Evolutionary conservation across 2,888 invertebrate species (phyloP).

Genomic region (Crepidodera aurea): DNA sequence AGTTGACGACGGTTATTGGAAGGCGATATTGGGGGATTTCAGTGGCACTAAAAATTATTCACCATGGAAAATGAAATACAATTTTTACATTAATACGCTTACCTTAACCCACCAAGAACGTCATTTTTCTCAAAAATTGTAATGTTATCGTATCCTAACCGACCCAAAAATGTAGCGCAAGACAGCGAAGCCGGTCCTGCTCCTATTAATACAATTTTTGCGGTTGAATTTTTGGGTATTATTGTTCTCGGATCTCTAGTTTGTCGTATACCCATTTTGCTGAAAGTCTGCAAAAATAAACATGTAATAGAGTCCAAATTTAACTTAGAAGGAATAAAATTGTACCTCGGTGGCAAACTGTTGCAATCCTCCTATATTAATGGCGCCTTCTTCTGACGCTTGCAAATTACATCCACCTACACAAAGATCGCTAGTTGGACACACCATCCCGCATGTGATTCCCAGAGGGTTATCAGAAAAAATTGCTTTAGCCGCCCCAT

Average conservation of each 20-base stretch:
- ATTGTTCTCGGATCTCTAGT: conserved; percentile 78
- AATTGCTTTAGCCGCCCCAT: conserved; percentile 95
- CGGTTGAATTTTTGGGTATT: conserved; percentile 66
- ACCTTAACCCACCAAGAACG: conserved; percentile 91
- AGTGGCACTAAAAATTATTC: conserved; percentile 82
- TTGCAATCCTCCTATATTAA: conserved; percentile 98
- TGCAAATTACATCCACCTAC: conserved; percentile 97
- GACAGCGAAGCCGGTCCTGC: conserved; percentile 97
- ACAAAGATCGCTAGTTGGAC: conserved; percentile 97
- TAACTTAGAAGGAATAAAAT: too few relatives aligned
- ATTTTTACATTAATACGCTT: not conserved
- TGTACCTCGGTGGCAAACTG: conserved; percentile 94
- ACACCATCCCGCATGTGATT: conserved; percentile 97
- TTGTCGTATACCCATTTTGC: conserved; percentile 92
- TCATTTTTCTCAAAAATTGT: conserved; percentile 91
- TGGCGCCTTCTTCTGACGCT: conserved; percentile 96
- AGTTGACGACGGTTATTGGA: conserved; percentile 90
- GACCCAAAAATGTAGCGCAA: conserved; percentile 93
- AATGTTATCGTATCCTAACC: conserved; percentile 90
- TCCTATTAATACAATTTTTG: conserved; percentile 87
- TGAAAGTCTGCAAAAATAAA: conserved; percentile 74
- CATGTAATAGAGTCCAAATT: conserved; percentile 7
- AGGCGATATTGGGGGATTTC: conserved; percentile 98
- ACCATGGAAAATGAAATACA: too few relatives aligned
- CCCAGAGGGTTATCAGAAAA: conserved; percentile 97